Evolutionary conservation across 2,797 vertebrate species (phyloP).

Genomic region (Spea hammondii): DNA sequence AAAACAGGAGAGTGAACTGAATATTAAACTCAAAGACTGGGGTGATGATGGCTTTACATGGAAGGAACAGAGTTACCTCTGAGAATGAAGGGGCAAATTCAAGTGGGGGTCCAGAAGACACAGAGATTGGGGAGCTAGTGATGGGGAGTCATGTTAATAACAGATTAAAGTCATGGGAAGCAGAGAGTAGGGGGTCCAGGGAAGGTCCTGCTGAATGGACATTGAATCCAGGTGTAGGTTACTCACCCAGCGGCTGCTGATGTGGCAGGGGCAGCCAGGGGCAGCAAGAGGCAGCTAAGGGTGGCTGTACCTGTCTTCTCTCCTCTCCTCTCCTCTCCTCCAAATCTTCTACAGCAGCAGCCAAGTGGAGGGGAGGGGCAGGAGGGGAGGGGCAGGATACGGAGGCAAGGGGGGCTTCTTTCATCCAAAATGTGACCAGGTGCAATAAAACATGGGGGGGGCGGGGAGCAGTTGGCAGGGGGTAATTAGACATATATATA

Average conservation of each 20-base stretch:
- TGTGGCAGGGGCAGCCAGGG: neutral
- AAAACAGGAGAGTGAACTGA: neutral
- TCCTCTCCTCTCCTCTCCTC: neutral
- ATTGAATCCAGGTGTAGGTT: neutral
- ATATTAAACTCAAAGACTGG: conserved; percentile 4
- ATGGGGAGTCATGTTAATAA: neutral
- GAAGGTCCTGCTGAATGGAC: neutral
- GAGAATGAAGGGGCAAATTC: neutral
- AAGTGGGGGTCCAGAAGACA: neutral
- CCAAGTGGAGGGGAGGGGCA: conserved; percentile 21
- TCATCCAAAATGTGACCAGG: conserved; percentile 15
- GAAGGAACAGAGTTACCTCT: too few relatives aligned
- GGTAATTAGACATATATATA: neutral
- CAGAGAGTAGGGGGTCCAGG: neutral
- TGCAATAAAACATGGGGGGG: neutral
- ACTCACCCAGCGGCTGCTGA: neutral
- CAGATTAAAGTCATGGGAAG: neutral
- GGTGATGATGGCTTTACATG: neutral
- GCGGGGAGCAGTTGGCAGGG: neutral
- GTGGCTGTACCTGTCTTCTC: conserved; percentile 4
- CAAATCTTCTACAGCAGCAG: conserved; percentile 33
- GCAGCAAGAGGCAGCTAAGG: neutral
- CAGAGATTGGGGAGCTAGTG: neutral
- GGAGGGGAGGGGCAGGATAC: conserved; percentile 5
- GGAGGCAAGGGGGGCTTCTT: neutral